Base-by-base conservation (phyloP, 1,140 invertebrate species). In the Rhyzopertha dominica region DNA sequence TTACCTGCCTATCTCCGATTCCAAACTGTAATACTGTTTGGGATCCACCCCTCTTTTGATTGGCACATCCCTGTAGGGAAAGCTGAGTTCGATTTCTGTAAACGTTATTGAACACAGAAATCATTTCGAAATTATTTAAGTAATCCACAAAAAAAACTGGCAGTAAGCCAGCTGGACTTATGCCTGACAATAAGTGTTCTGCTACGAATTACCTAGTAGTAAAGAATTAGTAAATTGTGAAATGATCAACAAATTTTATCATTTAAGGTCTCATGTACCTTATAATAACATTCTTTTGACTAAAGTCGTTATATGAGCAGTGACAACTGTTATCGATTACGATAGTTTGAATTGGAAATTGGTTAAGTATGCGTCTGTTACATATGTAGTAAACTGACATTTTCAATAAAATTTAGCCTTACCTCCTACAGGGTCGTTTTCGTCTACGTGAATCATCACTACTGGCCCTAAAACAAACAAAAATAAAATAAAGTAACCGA, bases 361-460 rank as follows among this genome's bases (percentile, higher is more conserved):
- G 16, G 30, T 32, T 16, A n/a, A n/a, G n/a, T n/a, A n/a, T n/a
- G 30, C 30, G 17, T 18, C 20, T 32, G 20, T 16, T 32, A 14
- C 17, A 32, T n/a, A 16, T 10, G 17, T 2, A 18, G 30, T 32
- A 32, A 17, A 18, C 8, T 32, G 29, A 30, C 29, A 13, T 30
- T 30, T 26, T 22, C 41, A 26, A 40, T 43, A 32, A 34, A 48
- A 24, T 41, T 23, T 29, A 30, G 50, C 67, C 79, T 86, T 79
- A 89, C 86, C 85, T 71, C 85, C 86, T 54, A 88, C 79, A 50
- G 86, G 87, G 68, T 90, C 87, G 54, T 77, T 81, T 65, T 90
- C 87, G 70, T 90, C 87, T 35, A 90, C 86, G 63, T 82, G 82
- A 68, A 90, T 89, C 85, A 89, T 88, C 25, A 35, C 31, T n/a